Base-by-base conservation (phyloP, 2,113 vertebrate genomes). In the Tretioscincus oriximinensis region DNA sequence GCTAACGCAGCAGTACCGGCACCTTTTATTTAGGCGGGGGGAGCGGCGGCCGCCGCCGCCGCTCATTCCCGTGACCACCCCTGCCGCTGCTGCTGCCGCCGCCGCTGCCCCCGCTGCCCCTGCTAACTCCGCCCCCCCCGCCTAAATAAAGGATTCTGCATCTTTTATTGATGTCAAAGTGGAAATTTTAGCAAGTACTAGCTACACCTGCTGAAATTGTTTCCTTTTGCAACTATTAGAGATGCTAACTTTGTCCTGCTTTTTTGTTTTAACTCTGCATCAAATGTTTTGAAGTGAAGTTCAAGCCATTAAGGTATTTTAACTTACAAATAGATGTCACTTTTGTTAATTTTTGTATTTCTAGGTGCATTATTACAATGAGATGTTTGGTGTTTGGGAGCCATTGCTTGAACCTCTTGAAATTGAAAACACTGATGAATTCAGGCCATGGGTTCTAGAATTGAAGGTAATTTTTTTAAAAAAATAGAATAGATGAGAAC, bases 351-450 rank as follows among this genome's bases (percentile, higher is more conserved):
- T 31, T 91, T 60, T 5, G 9, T 92, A 79, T 90, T 7, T 90
- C 0, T 85, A 99, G 98, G 96, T 99, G 18, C 97, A 98, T 90
- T 99, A 98, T 90, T 99, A 95, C 88, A 99, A 99, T 60, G 98
- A 99, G 91, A 93, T 97, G 85, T 93, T 99, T 94, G 98, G 98
- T 1, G 97, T 99, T 5, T 99, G 98, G 98, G 98, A 99, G 63
- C 98, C 98, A 14, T 95, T 99, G 83, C 94, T 99, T 89, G 98
- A 99, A 91, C 98, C 98, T 0, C 90, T 99, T 76, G 97, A 99
- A 92, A 94, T 98, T 87, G 96, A 98, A 78, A 94, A 94, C 72
- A 96, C 88, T 81, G 98, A 99, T 12, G 93, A 94, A 64, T 98
- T 99, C 88, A 95, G 93, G 92, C 95, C 97, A 0, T 99, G 98